Conservation (phyloP, 2,888 invertebrate genomes). For the Xestobium rufovillosum region DNA sequence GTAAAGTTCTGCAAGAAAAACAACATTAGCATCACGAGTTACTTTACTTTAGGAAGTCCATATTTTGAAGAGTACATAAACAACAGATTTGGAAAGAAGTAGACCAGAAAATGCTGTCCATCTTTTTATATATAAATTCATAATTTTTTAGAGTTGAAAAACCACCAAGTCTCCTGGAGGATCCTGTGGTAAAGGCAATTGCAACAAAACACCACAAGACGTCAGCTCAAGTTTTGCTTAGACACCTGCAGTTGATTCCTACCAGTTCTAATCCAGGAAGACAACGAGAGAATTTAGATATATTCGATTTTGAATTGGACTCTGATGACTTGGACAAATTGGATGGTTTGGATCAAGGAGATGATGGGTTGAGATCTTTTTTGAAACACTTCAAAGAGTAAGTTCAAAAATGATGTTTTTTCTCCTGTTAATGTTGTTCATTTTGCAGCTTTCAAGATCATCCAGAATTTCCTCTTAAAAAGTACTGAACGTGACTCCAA, state of each 20-base stretch:
- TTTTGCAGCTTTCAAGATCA: no score
- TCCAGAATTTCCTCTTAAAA: no score
- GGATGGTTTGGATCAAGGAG: conserved; percentile 57
- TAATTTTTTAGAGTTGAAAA: conserved; percentile 38
- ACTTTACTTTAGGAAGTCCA: neutral
- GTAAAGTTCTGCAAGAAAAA: conserved; percentile 33
- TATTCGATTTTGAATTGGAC: conserved; percentile 66
- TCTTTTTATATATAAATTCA: conserved; percentile 4
- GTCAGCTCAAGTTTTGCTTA: conserved; percentile 66
- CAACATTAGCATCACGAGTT: conserved; percentile 41
- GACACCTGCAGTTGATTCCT: conserved; percentile 69
- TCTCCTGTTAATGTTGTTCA: no score
- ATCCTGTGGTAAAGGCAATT: conserved; percentile 47
- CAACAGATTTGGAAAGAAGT: no score
- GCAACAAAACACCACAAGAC: conserved; percentile 57
- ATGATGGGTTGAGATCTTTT: no score
- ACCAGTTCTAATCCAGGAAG: conserved; percentile 71
- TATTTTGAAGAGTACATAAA: no score
- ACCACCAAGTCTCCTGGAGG: conserved; percentile 58
- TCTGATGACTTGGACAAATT: conserved; percentile 55
- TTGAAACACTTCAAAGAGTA: no score
- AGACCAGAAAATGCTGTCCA: neutral
- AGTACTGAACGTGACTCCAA: no score
- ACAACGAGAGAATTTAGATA: conserved; percentile 65
- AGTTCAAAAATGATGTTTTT: no score